Base-by-base conservation (phyloP, 92 coral and sea anemone species). In the Phenganax marumi region DNA sequence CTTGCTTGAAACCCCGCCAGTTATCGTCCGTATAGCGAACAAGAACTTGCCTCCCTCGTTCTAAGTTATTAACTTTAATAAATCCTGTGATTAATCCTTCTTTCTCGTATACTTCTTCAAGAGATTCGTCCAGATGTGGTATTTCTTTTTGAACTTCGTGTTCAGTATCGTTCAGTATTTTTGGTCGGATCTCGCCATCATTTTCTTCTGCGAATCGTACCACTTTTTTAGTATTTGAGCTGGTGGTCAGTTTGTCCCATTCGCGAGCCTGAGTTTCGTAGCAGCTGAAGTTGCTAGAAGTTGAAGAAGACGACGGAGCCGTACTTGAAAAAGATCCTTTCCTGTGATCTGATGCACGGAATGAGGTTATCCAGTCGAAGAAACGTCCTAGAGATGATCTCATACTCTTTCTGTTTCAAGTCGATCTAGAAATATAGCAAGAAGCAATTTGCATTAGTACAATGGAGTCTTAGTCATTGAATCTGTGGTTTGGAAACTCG, bases 1-100 rank as follows among this genome's bases (percentile, higher is more conserved):
- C 52, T 49, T 61, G 54, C 25, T 62, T 78, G 49, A 25, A 62
- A 22, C 52, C 52, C 13, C 16, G 13, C 83, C 83, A 78, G 3
- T 78, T 66, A n/a, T 78, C 66, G 12, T 61, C 83, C 1, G 83
- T 78, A 19, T 43, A 61, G 55, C 83, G 72, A 23, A 78, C 83
- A 8, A 78, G 49, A 21, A 78, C 46, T n/a, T 78, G 65, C 39
- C 83, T 65, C 12, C 58, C 83, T 14, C 72, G 22, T 78, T 78
- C 83, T 23, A 78, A 66, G 56, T 78, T 49, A 14, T 46, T 61
- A 9, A 78, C 68, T 33, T 12, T 43, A 7, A 78, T 21, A 61
- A 78, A 46, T 19, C 73, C 83, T 24, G 72, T 61, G 11, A 78
- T 66, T 8, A 48, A 6, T 0, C 83, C 83, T 3, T 61, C 21